Evolutionary conservation across 2,888 invertebrate genomes (phyloP), one percentile per base, ranked within the genome.

Genomic region (Artemia sinica): DNA sequence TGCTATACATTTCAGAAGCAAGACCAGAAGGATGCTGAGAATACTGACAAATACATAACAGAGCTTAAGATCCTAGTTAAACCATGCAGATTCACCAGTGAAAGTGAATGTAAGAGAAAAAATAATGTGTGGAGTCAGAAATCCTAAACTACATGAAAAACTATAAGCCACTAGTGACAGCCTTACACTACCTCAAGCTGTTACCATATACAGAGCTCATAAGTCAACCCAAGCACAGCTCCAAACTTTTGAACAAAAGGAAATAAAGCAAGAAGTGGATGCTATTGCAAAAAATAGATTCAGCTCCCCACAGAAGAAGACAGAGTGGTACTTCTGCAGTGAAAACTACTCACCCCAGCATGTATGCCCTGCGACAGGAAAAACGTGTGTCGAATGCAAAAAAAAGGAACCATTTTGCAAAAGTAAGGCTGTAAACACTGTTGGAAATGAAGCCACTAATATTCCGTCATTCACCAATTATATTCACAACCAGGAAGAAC

Each of bases 131-230:
- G 18, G 18, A 18, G 18, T 18, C 18, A 18, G 18, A 18, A 18
- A 18, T 18, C 18, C 18, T 18, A 18, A 18, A 18, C 18, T 18
- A 18, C 18, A 18, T 18, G 18, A 18, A 18, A 18, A 18, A 18
- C 70, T n/a, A 68, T 71, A 12, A 69, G 70, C 12, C 68, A 66
- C 5, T 68, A 68, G 13, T 65, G 69, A 58, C 58, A 8, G 58
- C 58, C 58, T 8, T 13, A 58, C 58, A n/a, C 4, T 58, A 52
- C 13, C 58, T 14, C 58, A 58, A 58, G 58, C 58, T 58, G 58
- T 58, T 14, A 8, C 4, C 58, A 58, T 58, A 58, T 14, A 8
- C 58, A 13, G 58, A 58, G 58, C 6, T 58, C 58, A 8, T 58
- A 14, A 58, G 58, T 58, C 58, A 14, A 58, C 58, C 58, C 58